Conservation (phyloP, 2,113 vertebrate species). For the Casuarius casuarius region DNA sequence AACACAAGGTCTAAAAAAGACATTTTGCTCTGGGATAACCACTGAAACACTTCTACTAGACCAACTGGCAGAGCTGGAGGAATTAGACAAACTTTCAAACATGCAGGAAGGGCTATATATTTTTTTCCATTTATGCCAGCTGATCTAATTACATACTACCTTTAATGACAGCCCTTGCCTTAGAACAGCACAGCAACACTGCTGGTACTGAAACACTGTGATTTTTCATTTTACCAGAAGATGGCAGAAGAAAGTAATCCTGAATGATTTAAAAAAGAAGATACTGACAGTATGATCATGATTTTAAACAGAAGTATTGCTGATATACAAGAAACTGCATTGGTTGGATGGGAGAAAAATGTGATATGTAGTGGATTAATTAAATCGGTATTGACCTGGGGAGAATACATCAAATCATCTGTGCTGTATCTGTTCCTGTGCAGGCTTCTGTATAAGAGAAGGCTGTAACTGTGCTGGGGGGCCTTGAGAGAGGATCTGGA, state of each 20-base stretch:
- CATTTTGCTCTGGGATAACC: background rate
- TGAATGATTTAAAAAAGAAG: background rate
- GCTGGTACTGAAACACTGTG: background rate
- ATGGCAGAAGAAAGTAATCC: slow-evolving; percentile 63
- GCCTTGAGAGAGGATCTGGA: background rate
- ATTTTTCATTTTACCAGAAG: slow-evolving; percentile 43
- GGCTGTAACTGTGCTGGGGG: background rate
- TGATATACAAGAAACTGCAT: background rate
- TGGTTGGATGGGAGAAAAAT: background rate
- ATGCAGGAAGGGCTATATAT: background rate
- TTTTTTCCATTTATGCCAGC: background rate
- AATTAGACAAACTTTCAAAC: background rate
- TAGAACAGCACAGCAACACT: background rate
- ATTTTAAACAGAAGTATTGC: background rate
- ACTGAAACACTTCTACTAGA: background rate
- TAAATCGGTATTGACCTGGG: background rate
- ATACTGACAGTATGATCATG: background rate
- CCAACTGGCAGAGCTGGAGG: background rate
- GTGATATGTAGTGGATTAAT: background rate
- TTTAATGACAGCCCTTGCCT: background rate
- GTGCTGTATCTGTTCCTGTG: background rate
- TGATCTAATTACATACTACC: background rate
- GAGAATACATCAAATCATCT: background rate
- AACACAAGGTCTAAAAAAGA: background rate
- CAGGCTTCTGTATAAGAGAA: background rate